Conservation (phyloP, 2,113 vertebrate species). For the Hystrix brachyura region DNA sequence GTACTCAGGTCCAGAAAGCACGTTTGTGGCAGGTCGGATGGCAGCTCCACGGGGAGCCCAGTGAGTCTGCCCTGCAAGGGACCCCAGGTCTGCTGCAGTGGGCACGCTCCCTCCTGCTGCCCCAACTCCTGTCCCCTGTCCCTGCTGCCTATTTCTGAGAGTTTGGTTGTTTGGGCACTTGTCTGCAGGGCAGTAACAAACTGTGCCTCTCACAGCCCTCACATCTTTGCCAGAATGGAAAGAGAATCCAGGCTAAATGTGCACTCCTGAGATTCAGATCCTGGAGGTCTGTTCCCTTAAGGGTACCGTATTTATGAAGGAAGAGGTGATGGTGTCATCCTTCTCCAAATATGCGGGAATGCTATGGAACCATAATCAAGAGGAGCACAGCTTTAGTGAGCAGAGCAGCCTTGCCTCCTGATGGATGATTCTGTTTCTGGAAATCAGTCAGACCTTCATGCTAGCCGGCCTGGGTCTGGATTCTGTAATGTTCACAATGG, state of each 20-base stretch:
- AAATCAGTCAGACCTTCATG: slow-evolving; percentile 36
- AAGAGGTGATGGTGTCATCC: not conserved
- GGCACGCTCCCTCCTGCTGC: not conserved
- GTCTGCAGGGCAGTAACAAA: not conserved
- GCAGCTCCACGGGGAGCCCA: not conserved
- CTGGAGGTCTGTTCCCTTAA: not conserved
- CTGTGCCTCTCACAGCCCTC: not conserved
- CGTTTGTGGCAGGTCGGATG: not conserved
- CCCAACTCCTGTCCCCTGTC: not conserved
- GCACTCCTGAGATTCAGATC: not conserved
- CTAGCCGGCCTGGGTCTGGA: slow-evolving; percentile 63
- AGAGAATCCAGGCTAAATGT: not conserved
- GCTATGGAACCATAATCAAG: slow-evolving; percentile 19
- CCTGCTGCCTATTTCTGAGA: not conserved
- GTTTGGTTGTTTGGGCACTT: not conserved
- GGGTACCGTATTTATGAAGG: not conserved
- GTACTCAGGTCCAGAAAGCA: not conserved
- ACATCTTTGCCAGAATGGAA: not conserved
- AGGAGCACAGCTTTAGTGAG: not conserved
- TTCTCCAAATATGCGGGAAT: not conserved
- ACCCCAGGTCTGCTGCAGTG: not conserved
- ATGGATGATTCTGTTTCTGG: slow-evolving; percentile 43
- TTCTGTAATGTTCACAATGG: slow-evolving; percentile 59
- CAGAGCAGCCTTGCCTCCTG: not conserved
- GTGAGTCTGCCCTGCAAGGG: not conserved